These are phyloP conservation scores for Ephydatia muelleri DNA, from an alignment of 37 sponge, comb jelly and placozoan species.

Conservation along the genomic window DNA sequence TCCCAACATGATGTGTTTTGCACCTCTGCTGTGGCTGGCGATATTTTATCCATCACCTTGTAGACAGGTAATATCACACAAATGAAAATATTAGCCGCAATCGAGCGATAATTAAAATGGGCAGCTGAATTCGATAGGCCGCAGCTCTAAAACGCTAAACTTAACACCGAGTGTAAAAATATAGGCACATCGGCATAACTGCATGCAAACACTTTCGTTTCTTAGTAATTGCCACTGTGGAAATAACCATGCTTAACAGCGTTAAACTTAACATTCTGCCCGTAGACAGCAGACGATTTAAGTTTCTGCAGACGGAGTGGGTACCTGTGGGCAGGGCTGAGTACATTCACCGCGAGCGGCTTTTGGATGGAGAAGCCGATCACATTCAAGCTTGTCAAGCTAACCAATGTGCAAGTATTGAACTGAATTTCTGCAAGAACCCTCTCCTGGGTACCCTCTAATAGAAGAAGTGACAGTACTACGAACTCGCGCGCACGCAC, in stretches of 20 bases:
- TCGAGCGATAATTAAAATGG: neutral
- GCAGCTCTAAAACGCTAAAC: neutral
- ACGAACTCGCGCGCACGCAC: neutral
- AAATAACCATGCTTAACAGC: slow-evolving; percentile 22
- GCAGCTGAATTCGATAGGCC: neutral
- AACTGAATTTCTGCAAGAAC: too few species aligned
- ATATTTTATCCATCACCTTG: neutral
- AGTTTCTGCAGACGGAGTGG: slow-evolving; percentile 81
- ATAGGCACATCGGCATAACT: neutral
- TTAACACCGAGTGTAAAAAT: slow-evolving; percentile 50
- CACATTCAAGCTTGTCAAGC: slow-evolving; percentile 73
- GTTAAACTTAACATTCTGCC: slow-evolving; percentile 65
- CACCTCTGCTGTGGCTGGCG: neutral
- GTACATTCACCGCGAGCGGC: slow-evolving; percentile 60
- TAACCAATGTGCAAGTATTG: slow-evolving; percentile 75
- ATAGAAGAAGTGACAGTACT: too few species aligned
- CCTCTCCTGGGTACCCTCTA: too few species aligned
- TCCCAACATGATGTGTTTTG: neutral
- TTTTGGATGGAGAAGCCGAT: slow-evolving; percentile 70
- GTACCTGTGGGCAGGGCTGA: slow-evolving; percentile 71
- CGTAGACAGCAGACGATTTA: slow-evolving; percentile 80
- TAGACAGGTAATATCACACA: neutral
- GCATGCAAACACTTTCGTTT: too few species aligned
- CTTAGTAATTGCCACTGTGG: too few species aligned
- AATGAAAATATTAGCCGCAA: neutral